Base-by-base conservation (phyloP, 1,140 invertebrate genomes). In the Drosophila serrata region DNA sequence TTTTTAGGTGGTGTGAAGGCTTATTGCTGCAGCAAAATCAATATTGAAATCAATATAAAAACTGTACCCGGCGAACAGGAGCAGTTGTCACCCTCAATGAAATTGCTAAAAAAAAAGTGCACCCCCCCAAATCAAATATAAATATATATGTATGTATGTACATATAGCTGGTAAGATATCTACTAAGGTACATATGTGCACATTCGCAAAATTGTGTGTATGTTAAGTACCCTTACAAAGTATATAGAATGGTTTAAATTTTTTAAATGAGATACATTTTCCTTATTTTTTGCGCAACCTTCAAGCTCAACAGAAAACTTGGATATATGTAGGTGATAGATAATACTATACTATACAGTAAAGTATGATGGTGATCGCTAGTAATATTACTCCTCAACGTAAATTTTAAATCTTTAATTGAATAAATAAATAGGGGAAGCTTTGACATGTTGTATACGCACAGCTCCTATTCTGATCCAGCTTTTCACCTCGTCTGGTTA, bases 1-100 rank as follows among this genome's bases (percentile, higher is more conserved):
- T 67, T 65, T 65, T 67, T 49, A 19, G 61, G 64, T 65, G 68
- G 43, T 60, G 61, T 69, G 29, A 55, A 40, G 33, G 43, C 51
- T 48, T 40, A 57, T 77, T 58, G 63, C 49, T 67, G 61, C 64
- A 65, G 27, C 46, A 62, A 86, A 85, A 85, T 85, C 82, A 75
- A 85, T 85, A 86, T 86, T 70, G 74, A 85, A 85, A 85, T 85
- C 81, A 79, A 82, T 82, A 82, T 79, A 81, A 63, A 85, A 85
- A 63, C 62, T 75, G 74, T 81, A 78, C 59, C 60, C 45, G 68
- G 19, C 45, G 68, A 35, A 19, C 33, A 37, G 46, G 24, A 78
- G 60, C 60, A 81, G 56, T 81, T 80, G 82, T 85, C 81, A 86
- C 81, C 81, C 81, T 69, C 46, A 27, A 78, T 57, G 24, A 53